A percentile compares a stretch with the other conserved stretches of the same genome.
Conservation (phyloP, 2,888 invertebrate species). For the Euplagia quadripunctaria region DNA sequence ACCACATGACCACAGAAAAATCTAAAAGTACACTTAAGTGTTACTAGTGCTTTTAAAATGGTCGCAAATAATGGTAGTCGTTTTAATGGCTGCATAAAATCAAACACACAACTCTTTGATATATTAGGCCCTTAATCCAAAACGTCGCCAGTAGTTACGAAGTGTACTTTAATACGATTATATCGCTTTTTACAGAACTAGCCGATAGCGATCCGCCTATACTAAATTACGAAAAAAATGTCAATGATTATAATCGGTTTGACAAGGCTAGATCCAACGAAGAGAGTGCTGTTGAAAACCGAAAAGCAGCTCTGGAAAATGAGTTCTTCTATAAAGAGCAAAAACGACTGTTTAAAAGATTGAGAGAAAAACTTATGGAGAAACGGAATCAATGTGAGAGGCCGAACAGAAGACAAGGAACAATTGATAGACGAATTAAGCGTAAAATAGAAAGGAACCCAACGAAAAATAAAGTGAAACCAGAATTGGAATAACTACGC, state of each 20-base stretch:
- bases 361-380: slow-evolving; percentile 12
- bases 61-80: neutral
- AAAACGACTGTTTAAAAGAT: slow-evolving; percentile 5
- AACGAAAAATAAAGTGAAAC: neutral
- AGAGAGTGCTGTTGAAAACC: neutral
- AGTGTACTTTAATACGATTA: neutral
- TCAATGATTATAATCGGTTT: neutral
- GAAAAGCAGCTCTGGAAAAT: slow-evolving; percentile 9
- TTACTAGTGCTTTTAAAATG: neutral
- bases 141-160: neutral
- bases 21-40: no score
- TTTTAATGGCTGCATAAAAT: neutral
- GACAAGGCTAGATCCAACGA: neutral
- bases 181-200: neutral
- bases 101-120: neutral
- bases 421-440: neutral
- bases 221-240: neutral
- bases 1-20: no score
- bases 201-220: neutral
- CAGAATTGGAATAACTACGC: neutral
- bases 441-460: neutral
- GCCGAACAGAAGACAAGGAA: neutral
- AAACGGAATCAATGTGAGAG: neutral
- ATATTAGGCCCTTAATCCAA: neutral
- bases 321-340: slow-evolving; percentile 15